Evolutionary conservation across 2,797 vertebrate genomes (phyloP).

Genomic region (Coregonus sp.): DNA sequence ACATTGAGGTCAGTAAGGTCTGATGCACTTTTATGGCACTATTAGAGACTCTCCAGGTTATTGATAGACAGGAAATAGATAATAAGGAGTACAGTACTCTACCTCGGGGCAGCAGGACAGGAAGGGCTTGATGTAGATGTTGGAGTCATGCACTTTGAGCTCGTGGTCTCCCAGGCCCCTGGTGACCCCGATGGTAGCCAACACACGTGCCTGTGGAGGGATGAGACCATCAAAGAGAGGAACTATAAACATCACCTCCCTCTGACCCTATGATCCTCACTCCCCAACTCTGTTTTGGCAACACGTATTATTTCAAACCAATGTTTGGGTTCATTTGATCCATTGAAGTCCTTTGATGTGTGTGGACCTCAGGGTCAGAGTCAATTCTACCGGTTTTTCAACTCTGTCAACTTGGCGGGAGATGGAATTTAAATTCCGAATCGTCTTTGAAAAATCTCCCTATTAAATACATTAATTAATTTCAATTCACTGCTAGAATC

Average conservation of each 20-base stretch:
- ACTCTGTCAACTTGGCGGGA: neutral
- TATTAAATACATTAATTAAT: neutral
- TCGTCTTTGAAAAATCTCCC: neutral
- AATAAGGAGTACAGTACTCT: constrained; percentile 38
- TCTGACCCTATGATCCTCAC: neutral
- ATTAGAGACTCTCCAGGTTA: neutral
- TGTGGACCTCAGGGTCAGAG: neutral
- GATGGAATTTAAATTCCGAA: neutral
- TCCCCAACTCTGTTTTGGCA: neutral
- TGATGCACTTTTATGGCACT: neutral
- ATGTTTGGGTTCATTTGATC: neutral
- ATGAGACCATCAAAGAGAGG: constrained; percentile 9
- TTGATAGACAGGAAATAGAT: neutral
- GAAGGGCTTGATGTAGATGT: constrained; percentile 98
- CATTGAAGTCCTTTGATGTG: neutral
- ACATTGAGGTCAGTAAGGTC: neutral
- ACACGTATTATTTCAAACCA: neutral
- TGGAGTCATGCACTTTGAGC: constrained; percentile 95
- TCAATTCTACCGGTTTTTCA: neutral
- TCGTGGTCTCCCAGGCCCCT: constrained; percentile 95
- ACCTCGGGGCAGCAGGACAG: constrained; percentile 97
- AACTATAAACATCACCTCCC: neutral
- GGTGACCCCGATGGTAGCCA: constrained; percentile 97
- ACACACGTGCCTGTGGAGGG: constrained; percentile 86
- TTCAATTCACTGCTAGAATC: neutral